These are phyloP conservation scores for Drosophila seguyi DNA, from an alignment of 1,140 invertebrate species.

Conservation along the genomic window DNA sequence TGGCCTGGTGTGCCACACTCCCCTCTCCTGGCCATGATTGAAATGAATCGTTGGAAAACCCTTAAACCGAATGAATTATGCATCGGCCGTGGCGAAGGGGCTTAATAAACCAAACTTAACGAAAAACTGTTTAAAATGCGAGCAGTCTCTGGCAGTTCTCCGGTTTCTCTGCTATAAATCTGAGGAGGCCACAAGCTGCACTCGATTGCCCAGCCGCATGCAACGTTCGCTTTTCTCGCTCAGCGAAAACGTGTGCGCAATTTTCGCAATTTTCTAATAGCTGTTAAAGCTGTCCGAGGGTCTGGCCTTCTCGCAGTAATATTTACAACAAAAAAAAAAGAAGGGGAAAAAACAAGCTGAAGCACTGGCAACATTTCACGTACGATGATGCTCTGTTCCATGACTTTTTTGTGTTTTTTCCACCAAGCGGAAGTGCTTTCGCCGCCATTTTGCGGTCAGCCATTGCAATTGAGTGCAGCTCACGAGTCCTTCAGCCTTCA, in stretches of 20 bases:
- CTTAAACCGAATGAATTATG: constrained; percentile 73
- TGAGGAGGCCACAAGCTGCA: constrained; percentile 67
- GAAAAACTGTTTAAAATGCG: constrained; percentile 78
- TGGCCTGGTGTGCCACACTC: neutral
- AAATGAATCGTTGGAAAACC: constrained; percentile 52
- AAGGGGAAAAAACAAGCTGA: constrained; percentile 50
- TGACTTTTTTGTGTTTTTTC: constrained; percentile 51
- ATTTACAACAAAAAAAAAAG: constrained; percentile 6
- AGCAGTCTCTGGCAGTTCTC: constrained; percentile 24
- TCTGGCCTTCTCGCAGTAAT: neutral
- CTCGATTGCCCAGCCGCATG: constrained; percentile 71
- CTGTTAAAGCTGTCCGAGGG: constrained; percentile 55
- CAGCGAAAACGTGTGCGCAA: constrained; percentile 73
- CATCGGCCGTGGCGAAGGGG: constrained; percentile 32
- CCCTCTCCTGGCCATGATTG: constrained; percentile 28
- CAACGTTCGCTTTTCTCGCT: constrained; percentile 37
- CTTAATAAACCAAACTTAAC: constrained; percentile 76
- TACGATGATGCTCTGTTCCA: constrained; percentile 58
- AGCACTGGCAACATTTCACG: constrained; percentile 62
- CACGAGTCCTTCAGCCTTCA: constrained; percentile 31
- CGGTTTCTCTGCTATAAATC: constrained; percentile 65
- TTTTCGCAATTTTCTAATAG: constrained; percentile 84
- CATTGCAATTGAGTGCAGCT: constrained; percentile 74
- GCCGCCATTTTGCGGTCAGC: constrained; percentile 76
- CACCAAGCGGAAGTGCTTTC: constrained; percentile 75